Evolutionary conservation across 2,888 invertebrate species (phyloP).

Genomic region (Amblyjoppa proteus): DNA sequence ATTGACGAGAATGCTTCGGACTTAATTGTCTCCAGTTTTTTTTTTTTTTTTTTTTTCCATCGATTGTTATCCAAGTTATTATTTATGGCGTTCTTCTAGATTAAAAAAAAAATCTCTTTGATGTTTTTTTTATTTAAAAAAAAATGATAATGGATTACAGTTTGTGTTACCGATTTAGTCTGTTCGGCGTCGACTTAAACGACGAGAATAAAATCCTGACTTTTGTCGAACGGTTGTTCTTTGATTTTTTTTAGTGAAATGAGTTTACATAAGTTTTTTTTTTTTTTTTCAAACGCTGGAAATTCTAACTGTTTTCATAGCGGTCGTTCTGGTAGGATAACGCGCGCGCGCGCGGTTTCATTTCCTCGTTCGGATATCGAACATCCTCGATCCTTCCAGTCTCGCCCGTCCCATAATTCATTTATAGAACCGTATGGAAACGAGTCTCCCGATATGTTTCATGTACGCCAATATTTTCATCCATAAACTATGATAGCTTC

Average conservation of each 20-base stretch:
- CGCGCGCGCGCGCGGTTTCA: conserved; percentile 34
- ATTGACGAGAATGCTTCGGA: neutral
- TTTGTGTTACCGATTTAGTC: too few relatives aligned
- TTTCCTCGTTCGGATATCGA: conserved; percentile 58
- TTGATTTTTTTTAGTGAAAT: neutral
- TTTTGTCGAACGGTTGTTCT: neutral
- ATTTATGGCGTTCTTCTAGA: too few relatives aligned
- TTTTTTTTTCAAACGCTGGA: neutral
- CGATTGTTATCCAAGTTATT: too few relatives aligned
- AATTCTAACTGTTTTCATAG: conserved; percentile 6
- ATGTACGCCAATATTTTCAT: conserved; percentile 16
- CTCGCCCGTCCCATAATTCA: conserved; percentile 21
- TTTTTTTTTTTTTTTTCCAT: neutral
- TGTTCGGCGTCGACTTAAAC: neutral
- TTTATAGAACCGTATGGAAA: conserved; percentile 39
- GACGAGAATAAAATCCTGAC: neutral
- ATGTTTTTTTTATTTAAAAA: too few relatives aligned
- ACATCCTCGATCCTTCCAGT: conserved; percentile 40
- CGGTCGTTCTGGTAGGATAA: conserved; percentile 3
- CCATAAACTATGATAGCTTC: conserved; percentile 25
- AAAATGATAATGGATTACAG: too few relatives aligned
- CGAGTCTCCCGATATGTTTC: conserved; percentile 44
- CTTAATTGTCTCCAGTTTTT: conserved; percentile 1
- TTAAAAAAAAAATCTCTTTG: too few relatives aligned
- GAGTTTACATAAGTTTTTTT: neutral